Evolutionary conservation across 2,888 invertebrate genomes (phyloP), one percentile per base, ranked within the genome.

Genomic region (Fragum fragum): DNA sequence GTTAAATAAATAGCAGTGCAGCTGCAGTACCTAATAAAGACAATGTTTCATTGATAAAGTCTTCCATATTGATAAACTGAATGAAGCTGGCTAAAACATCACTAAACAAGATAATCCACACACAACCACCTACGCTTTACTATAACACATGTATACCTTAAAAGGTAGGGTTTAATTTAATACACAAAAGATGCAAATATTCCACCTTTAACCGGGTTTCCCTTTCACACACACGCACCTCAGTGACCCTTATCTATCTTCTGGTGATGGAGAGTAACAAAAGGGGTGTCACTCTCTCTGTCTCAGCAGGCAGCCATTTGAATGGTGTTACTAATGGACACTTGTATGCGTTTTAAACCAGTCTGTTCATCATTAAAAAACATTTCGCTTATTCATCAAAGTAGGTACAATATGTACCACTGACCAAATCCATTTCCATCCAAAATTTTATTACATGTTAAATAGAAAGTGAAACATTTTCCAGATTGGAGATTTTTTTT

Each of bases 201-300:
- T 36, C 28, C 66, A 66, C 71, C 63, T 57, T 71, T 57, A 73
- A 76, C 74, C 52, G 57, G 42, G 57, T 59, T 59, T 73, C 72
- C 72, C 76, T 80, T 55, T 52, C 77, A 81, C n/a, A 59, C 77
- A 81, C 55, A 71, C 52, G 71, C 70, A 74, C 81, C 61, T 71
- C 66, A 68, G 9, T 72, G 71, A 76, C 76, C 83, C 83, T 55
- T 72, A 74, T 18, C 69, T 77, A 72, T 66, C 83, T 83, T 59
- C 66, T 72, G 28, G 11, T 16, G 47, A 57, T 68, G 70, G 81
- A 81, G 70, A 28, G 39, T 11, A 63, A 59, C 16, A 3, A 47
- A 78, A 73, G 78, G 78, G 81, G 53, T 68, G 21, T 66, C 55
- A 78, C 53, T 66, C 36, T 23, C n/a, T 52, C 75, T 72, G 80